phyloP scores from a whole-genome alignment of 1,140 invertebrate species.

The Trinorchestia longiramus region DNA sequence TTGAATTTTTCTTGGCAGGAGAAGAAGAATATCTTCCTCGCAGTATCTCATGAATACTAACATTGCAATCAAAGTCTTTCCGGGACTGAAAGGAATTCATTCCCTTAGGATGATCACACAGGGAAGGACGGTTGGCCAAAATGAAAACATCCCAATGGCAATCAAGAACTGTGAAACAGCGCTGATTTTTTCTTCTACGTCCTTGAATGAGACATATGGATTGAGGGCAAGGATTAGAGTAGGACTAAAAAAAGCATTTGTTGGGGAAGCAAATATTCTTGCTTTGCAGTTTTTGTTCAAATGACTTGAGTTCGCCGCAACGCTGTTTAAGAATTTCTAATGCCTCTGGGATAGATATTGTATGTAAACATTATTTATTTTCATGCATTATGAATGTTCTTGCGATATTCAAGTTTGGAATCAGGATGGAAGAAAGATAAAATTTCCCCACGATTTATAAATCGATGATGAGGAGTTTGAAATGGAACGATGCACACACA shows the following conservation, averaged over 20 bases:
- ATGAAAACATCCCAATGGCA: slow-evolving; percentile 54
- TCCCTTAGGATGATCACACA: slow-evolving; percentile 51
- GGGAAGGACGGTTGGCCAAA: slow-evolving; percentile 32
- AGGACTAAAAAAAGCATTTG: not conserved
- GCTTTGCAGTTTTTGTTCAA: not conserved
- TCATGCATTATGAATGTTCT: too few species aligned
- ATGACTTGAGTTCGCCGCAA: not conserved
- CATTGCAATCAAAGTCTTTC: slow-evolving; percentile 54
- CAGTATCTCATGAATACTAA: slow-evolving; percentile 55
- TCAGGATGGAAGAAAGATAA: not conserved
- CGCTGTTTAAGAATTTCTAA: not conserved
- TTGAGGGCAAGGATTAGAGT: not conserved
- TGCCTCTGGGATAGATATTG: not conserved
- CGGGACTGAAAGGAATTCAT: slow-evolving; percentile 50
- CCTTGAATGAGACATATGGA: not conserved
- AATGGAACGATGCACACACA: not conserved
- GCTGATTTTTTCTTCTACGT: not conserved
- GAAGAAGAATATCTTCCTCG: slow-evolving; percentile 55
- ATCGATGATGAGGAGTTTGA: not conserved
- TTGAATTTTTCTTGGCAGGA: slow-evolving; percentile 43
- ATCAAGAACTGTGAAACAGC: slow-evolving; percentile 41
- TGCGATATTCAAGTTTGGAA: not conserved
- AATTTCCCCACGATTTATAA: not conserved
- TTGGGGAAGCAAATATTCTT: not conserved
- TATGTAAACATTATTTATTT: too few species aligned